Conservation (phyloP, 2,888 invertebrate genomes). For the Carabus problematicus region DNA sequence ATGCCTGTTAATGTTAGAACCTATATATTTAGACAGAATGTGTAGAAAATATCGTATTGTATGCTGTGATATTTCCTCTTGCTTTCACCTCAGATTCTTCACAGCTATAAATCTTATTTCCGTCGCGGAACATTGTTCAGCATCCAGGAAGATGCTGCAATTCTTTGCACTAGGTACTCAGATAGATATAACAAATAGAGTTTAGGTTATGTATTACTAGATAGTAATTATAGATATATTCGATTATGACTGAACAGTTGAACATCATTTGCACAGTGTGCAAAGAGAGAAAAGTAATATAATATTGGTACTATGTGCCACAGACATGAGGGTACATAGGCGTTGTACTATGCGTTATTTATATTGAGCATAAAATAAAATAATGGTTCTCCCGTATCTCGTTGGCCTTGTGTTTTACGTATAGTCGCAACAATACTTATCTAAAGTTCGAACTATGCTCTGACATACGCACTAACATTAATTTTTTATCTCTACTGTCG, state of each 20-base stretch:
- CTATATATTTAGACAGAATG: too few species aligned
- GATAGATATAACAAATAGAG: too few species aligned
- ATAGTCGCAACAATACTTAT: constrained; percentile 24
- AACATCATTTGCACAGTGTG: too few species aligned
- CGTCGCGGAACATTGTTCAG: constrained; percentile 21
- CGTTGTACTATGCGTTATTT: constrained; percentile 29
- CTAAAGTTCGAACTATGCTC: constrained; percentile 35
- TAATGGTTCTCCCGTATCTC: constrained; percentile 28
- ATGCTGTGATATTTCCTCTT: too few species aligned
- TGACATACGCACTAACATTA: constrained; percentile 16
- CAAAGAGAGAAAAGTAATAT: background rate
- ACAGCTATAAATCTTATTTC: constrained; percentile 23
- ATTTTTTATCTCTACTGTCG: background rate
- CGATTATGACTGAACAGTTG: too few species aligned
- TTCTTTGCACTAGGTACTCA: too few species aligned
- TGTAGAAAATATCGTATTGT: too few species aligned
- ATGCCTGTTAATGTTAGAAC: too few species aligned
- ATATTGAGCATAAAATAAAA: constrained; percentile 34
- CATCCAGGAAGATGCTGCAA: too few species aligned
- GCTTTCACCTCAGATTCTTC: too few species aligned
- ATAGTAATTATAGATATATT: too few species aligned
- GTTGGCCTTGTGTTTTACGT: constrained; percentile 30
- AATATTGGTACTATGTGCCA: constrained; percentile 7
- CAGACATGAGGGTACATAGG: constrained; percentile 16
- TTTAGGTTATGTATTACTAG: too few species aligned